A percentile compares a stretch with the other conserved stretches of the same genome.
Conservation (phyloP, 2,888 invertebrate genomes). For the Corythucha ciliata region DNA sequence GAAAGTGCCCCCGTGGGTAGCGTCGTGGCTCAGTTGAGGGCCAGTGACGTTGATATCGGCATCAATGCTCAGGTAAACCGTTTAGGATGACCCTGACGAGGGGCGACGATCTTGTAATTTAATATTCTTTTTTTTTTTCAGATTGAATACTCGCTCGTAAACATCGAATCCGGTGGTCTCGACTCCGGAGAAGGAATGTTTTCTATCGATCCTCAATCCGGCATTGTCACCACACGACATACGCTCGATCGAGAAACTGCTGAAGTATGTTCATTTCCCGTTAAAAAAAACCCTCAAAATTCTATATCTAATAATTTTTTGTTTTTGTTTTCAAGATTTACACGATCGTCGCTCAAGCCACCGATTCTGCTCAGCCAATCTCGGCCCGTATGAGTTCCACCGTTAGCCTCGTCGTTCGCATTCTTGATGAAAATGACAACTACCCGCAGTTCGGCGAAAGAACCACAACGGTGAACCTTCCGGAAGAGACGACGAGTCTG, state of each 20-base stretch:
- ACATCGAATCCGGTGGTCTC: conserved; percentile 55
- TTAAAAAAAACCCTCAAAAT: background rate
- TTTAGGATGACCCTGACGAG: background rate
- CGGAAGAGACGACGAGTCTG: conserved; percentile 79
- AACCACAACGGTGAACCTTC: conserved; percentile 75
- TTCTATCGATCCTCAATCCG: conserved; percentile 73
- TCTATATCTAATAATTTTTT: background rate
- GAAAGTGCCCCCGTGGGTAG: conserved; percentile 84
- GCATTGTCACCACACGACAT: conserved; percentile 73
- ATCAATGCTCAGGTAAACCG: conserved; percentile 73
- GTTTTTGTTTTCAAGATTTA: conserved; percentile 47
- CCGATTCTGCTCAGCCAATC: conserved; percentile 71
- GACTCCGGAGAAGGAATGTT: conserved; percentile 55
- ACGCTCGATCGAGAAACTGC: conserved; percentile 79
- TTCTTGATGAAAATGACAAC: conserved; percentile 86
- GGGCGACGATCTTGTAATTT: background rate
- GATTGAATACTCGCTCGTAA: conserved; percentile 68
- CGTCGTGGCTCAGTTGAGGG: conserved; percentile 79
- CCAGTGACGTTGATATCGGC: conserved; percentile 84
- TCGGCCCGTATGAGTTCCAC: conserved; percentile 69
- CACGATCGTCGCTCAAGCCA: conserved; percentile 72
- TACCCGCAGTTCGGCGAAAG: conserved; percentile 87
- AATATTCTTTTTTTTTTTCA: conserved; percentile 35
- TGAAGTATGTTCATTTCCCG: conserved; percentile 42
- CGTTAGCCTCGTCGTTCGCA: conserved; percentile 70